Conservation (phyloP, 2,888 invertebrate genomes). For the Yponomeuta evonymella region DNA sequence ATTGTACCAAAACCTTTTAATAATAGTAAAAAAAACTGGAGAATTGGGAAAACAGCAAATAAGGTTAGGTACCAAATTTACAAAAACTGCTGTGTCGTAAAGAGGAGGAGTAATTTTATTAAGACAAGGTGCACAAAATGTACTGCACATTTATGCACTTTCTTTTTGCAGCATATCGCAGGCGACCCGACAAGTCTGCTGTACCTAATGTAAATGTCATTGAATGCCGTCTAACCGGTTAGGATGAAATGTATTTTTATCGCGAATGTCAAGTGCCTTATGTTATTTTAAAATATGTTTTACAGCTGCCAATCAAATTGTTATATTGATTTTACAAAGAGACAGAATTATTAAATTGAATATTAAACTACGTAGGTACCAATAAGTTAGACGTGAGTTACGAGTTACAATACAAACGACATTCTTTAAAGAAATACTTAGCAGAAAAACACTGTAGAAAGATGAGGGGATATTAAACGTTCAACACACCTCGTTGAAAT, state of each 20-base stretch:
- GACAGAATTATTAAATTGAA: not conserved
- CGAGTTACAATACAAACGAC: not conserved
- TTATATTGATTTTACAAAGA: conserved; percentile 6
- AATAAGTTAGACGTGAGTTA: too few relatives aligned
- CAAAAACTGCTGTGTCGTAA: not conserved
- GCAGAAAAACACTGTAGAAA: not conserved
- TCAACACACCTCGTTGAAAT: not conserved
- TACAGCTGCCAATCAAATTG: conserved; percentile 11
- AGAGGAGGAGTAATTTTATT: conserved; percentile 23
- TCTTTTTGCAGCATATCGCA: conserved; percentile 46
- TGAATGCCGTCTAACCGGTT: conserved; percentile 61
- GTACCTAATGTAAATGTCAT: conserved; percentile 65
- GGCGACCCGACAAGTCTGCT: conserved; percentile 53
- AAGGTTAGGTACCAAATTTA: not conserved
- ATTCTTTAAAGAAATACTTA: not conserved
- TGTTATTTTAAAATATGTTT: conserved; percentile 8
- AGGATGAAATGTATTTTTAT: conserved; percentile 40
- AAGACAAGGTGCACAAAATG: conserved; percentile 29
- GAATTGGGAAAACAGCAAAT: too few relatives aligned
- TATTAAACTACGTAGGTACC: not conserved
- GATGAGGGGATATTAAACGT: not conserved
- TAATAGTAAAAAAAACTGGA: too few relatives aligned
- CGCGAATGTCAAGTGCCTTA: conserved; percentile 38
- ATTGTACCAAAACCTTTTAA: too few relatives aligned
- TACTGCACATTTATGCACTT: conserved; percentile 37